Evolutionary conservation across 2,797 vertebrate genomes (phyloP), one percentile per base, ranked within the genome.

Genomic region (Pangasius djambal): DNA sequence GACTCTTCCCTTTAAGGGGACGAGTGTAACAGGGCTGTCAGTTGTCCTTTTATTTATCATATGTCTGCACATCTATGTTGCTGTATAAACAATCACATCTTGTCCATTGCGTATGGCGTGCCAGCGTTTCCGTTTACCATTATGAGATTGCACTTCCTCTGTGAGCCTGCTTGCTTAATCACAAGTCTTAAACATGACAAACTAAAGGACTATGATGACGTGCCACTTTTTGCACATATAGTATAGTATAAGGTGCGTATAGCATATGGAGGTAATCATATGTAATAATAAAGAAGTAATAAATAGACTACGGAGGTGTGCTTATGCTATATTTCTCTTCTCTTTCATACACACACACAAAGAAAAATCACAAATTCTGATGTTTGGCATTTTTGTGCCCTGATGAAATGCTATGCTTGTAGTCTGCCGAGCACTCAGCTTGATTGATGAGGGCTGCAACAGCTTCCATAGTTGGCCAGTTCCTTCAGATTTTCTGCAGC

Each of bases 391-490:
- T 86, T 82, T 55, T 83, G 85, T 75, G 85, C 15, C 79, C 79
- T 88, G 88, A 87, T 90, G 85, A 88, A 90, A 89, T 90, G 37
- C 63, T 78, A 28, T 86, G 74, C 85, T 87, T 89, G 87, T 88
- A 86, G 83, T 34, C 82, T 18, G 48, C 31, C 28, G 77, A 48
- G 75, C 52, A 50, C 85, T 86, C 70, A 28, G 55, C 83, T 37
- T 91, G 87, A 92, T 91, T 89, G 85, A 90, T 91, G 89, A 90
- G 61, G 44, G 59, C 78, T 75, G 78, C 70, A 61, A 44, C 10
- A 74, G 28, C 69, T 87, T 89, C 82, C 86, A 89, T 86, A 88
- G 88, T 89, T 89, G 90, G 89, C 67, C 74, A 74, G 86, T 77
- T 88, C 44, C 77, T 88, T 69, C 65, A 77, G 57, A 84, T 75